These are phyloP conservation scores for Calliphora vicina DNA, from an alignment of 1,140 invertebrate genomes.

Conservation along the genomic window DNA sequence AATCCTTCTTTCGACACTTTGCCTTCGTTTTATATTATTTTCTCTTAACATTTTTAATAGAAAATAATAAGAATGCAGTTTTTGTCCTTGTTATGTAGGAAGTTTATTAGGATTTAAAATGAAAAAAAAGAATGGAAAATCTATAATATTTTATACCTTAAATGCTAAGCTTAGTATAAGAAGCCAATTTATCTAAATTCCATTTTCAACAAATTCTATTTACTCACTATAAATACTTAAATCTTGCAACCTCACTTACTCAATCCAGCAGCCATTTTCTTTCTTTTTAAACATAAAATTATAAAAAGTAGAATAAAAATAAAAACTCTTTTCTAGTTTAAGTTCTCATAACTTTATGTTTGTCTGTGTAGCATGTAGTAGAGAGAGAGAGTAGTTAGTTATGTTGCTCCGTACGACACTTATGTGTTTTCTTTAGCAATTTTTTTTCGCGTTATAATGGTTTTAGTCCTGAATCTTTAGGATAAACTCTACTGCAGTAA, in stretches of 20 bases:
- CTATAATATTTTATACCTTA: slow-evolving; percentile 10
- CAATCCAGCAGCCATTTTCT: not conserved
- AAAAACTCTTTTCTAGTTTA: not conserved
- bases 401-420: not conserved
- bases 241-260: not conserved
- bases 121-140: not conserved
- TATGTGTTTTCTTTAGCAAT: not conserved
- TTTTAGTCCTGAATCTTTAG: slow-evolving; percentile 3
- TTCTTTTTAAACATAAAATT: not conserved
- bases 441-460: slow-evolving; percentile 10
- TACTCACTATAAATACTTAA: not conserved
- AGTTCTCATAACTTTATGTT: not conserved
- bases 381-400: not conserved
- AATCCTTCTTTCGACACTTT: slow-evolving; percentile 1
- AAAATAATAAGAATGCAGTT: slow-evolving; percentile 1
- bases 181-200: not conserved
- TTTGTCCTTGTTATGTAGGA: not conserved
- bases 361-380: not conserved
- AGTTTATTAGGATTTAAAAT: slow-evolving; percentile 8
- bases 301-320: not conserved
- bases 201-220: slow-evolving; percentile 3
- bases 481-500: slow-evolving; percentile 1
- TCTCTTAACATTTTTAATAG: not conserved
- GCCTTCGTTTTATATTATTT: not conserved
- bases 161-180: slow-evolving; percentile 1